Percentiles rank a stretch among this genome's conserved stretches.
phyloP scores from a whole-genome alignment of 2,888 invertebrate species.

The Drosophila niveifrons region DNA sequence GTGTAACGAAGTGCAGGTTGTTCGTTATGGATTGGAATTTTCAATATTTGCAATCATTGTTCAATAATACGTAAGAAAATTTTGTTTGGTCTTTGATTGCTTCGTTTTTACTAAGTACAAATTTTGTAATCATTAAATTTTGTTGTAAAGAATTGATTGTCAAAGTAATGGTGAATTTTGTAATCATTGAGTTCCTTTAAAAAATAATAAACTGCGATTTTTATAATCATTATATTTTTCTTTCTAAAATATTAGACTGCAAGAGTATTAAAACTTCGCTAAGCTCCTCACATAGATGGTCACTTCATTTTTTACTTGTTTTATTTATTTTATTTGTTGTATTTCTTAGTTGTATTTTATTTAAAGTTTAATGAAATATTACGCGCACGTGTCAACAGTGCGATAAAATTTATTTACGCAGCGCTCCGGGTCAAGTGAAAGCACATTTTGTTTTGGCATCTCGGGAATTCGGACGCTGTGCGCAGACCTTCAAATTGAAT shows the following conservation, averaged over 20 bases:
- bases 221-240: no score
- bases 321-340: slow-evolving; percentile 24
- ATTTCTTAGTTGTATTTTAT: slow-evolving; percentile 31
- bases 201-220: no score
- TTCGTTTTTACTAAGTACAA: no score
- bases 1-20: not conserved
- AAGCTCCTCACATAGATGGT: slow-evolving; percentile 29
- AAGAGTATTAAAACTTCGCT: not conserved
- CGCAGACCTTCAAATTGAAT: slow-evolving; percentile 78
- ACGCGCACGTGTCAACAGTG: slow-evolving; percentile 79
- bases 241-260: no score
- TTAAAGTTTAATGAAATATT: slow-evolving; percentile 76
- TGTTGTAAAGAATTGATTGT: no score
- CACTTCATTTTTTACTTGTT: slow-evolving; percentile 5
- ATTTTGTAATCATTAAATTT: no score
- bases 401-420: slow-evolving; percentile 83
- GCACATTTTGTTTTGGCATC: slow-evolving; percentile 76
- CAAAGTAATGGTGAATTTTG: no score
- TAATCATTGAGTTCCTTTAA: no score
- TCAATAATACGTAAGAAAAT: no score
- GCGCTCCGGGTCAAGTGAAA: slow-evolving; percentile 84
- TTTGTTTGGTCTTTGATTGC: no score
- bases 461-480: slow-evolving; percentile 57
- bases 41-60: no score
- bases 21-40: no score